Evolutionary conservation across 2,888 invertebrate species (phyloP), one percentile per base, ranked within the genome.

Genomic region (Eretmocerus hayati): DNA sequence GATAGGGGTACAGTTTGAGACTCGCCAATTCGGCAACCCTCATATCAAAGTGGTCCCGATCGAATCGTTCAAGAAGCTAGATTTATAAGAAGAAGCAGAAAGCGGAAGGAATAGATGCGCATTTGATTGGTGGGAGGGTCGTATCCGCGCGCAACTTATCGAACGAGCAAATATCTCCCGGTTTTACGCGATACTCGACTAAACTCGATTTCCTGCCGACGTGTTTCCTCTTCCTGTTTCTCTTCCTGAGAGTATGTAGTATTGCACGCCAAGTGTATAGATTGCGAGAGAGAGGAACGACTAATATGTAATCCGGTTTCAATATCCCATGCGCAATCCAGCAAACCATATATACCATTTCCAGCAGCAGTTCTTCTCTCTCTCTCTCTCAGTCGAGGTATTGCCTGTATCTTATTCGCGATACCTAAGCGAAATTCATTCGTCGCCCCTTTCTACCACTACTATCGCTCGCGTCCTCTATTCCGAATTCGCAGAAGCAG

Each of bases 281-380:
- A n/a, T 9, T 5, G 26, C 11, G 16, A 37, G 36, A 9, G 15
- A 13, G 35, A 42, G 48, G 47, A 53, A 52, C 56, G 61, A 61
- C 63, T 64, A 64, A 64, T 65, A 62, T 60, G 63, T 63, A 64
- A 63, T 62, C 63, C 62, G 61, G 59, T 61, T 65, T 61, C 62
- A 65, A 65, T 65, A 65, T 65, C 64, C 65, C 54, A 35, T 16
- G 15, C 32, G 5, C 35, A 9, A 26, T 26, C 26, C 33, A 15
- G 33, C 33, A 9, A 13, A 8, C 30, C 15, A 19, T 37, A 37
- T 13, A 37, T 37, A 19, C 8, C n/a, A n/a, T n/a, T 26, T 26
- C 26, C 26, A 26, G 8, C 26, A n/a, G 26, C 26, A 6, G 8
- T 9, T 6, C 22, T 21, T 6, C 18, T 21, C 5, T 35, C 18